Percentiles rank a stretch among this genome's conserved stretches.
Evolutionary conservation across 2,888 invertebrate species (phyloP).

Genomic region (Heliconius sara): DNA sequence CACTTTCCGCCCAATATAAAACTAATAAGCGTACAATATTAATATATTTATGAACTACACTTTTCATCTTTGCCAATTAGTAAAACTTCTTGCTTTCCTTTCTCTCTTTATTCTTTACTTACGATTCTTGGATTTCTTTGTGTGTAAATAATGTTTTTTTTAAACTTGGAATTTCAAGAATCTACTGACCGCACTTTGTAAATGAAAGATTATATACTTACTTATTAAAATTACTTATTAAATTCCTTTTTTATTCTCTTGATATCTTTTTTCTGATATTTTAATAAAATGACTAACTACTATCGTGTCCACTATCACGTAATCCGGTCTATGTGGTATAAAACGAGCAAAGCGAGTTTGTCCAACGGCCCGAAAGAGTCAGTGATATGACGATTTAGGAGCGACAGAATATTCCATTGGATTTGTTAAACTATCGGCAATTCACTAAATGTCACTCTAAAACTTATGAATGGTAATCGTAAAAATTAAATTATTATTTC

Average conservation of each 20-base stretch:
- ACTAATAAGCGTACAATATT: too few relatives aligned
- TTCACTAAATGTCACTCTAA: constrained; percentile 13
- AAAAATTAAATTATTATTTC: too few relatives aligned
- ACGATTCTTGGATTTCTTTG: too few relatives aligned
- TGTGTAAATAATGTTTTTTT: too few relatives aligned
- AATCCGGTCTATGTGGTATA: not conserved
- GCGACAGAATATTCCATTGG: constrained; percentile 15
- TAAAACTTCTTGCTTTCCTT: too few relatives aligned
- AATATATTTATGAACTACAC: too few relatives aligned
- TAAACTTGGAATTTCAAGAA: too few relatives aligned
- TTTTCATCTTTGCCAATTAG: too few relatives aligned
- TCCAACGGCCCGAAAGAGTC: constrained; percentile 10
- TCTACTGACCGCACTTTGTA: not conserved
- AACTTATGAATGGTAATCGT: not conserved
- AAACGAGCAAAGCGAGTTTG: constrained; percentile 3
- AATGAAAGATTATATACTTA: not conserved
- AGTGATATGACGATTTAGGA: constrained; percentile 20
- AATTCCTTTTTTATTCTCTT: too few relatives aligned
- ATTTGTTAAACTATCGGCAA: constrained; percentile 27
- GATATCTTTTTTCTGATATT: not conserved
- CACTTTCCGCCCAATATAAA: not conserved
- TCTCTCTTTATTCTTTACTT: too few relatives aligned
- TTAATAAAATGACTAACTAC: not conserved
- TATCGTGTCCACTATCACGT: not conserved
- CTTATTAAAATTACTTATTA: too few relatives aligned